These are phyloP conservation scores for Nymphalis polychloros DNA, from an alignment of 2,888 invertebrate species.

Conservation along the genomic window DNA sequence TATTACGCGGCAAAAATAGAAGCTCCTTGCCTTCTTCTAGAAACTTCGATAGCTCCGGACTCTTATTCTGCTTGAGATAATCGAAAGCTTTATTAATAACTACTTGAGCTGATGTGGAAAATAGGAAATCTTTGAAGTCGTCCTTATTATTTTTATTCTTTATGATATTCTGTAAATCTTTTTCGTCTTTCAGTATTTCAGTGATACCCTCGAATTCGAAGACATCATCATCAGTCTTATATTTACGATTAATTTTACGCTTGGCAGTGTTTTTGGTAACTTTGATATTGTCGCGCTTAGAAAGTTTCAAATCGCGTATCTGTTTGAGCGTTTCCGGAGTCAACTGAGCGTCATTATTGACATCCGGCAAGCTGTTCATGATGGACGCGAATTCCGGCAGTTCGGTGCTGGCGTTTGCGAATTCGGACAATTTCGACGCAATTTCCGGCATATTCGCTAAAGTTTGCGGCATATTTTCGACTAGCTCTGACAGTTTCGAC, in stretches of 20 bases:
- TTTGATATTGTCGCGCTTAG: slow-evolving; percentile 69
- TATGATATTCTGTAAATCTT: slow-evolving; percentile 58
- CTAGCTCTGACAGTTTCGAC: slow-evolving; percentile 63
- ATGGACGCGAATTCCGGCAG: slow-evolving; percentile 72
- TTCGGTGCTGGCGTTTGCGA: slow-evolving; percentile 66
- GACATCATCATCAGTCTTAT: slow-evolving; percentile 62
- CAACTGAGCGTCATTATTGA: slow-evolving; percentile 66
- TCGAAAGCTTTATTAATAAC: slow-evolving; percentile 71
- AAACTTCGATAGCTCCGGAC: slow-evolving; percentile 60
- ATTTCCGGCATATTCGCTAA: slow-evolving; percentile 75
- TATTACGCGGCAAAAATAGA: slow-evolving; percentile 55
- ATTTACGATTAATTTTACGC: slow-evolving; percentile 64
- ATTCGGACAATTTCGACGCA: slow-evolving; percentile 64
- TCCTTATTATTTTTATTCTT: slow-evolving; percentile 62
- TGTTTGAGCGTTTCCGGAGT: slow-evolving; percentile 76
- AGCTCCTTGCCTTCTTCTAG: slow-evolving; percentile 61
- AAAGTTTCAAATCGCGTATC: slow-evolving; percentile 70
- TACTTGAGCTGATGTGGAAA: slow-evolving; percentile 69
- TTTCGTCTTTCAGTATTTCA: slow-evolving; percentile 64
- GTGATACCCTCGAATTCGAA: slow-evolving; percentile 65
- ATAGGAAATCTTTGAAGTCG: slow-evolving; percentile 65
- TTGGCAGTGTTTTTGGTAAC: slow-evolving; percentile 74
- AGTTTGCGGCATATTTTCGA: slow-evolving; percentile 74
- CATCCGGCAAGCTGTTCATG: slow-evolving; percentile 67
- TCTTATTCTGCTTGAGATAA: slow-evolving; percentile 65